Base-by-base conservation (phyloP, 2,113 vertebrate genomes). In the Boulengeromyrus knoepffleri region DNA sequence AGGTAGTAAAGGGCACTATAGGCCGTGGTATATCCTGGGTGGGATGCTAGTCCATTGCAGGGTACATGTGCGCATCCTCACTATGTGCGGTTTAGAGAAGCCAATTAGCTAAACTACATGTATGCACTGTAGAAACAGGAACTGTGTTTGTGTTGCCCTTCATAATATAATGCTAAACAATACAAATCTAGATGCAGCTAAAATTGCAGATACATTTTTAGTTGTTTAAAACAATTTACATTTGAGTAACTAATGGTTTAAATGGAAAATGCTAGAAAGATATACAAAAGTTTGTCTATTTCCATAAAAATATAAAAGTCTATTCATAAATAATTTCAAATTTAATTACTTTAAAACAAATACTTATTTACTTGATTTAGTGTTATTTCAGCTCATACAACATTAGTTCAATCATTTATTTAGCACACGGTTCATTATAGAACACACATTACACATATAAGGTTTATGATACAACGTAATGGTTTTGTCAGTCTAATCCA, bases 241-340 rank as follows among this genome's bases (percentile, higher is more conserved):
- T 85, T 24, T 85, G 88, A 85, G 85, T 90, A 90, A 90, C 91
- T 91, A 89, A 92, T 92, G 94, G 89, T 91, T 92, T 94, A 92
- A 62, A 62, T 80, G 92, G 92, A 92, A 95, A 95, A 95, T 94
- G 92, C 94, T 95, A 93, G 94, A 96, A 96, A 96, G 96, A 91
- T 94, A 95, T 96, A 95, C 95, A 95, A 93, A 96, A 94, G 96
- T 96, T 96, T 95, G 94, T 96, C 94, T 92, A 89, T 93, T 95
- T 93, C 95, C 91, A 93, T 95, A 94, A 96, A 94, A 96, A 95
- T 95, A 96, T 95, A 95, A 95, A 94, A 90, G 94, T 94, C 93
- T 95, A 93, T 91, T 95, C n/a, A 74, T 36, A 94, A 95, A 96
- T 95, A 6, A 21, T 49, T 89, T 56, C 39, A 19, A 53, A 86